Conservation (phyloP, 2,797 vertebrate species). For the Crypturellus tataupa region DNA sequence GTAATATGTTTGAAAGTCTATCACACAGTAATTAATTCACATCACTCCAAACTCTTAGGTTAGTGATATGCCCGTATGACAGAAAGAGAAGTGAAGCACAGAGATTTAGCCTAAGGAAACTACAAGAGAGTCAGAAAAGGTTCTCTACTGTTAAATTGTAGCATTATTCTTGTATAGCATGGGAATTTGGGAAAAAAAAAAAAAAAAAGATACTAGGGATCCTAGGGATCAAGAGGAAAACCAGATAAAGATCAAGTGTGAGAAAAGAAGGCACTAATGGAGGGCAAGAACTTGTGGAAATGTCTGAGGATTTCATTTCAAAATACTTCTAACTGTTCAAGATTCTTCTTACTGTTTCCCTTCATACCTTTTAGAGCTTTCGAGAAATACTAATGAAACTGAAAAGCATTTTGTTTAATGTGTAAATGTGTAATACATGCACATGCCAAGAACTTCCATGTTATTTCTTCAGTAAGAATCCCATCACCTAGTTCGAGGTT, state of each 20-base stretch:
- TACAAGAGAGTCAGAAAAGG: background rate
- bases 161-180: background rate
- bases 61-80: background rate
- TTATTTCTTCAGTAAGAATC: background rate
- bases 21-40: constrained; percentile 30
- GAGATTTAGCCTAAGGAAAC: background rate
- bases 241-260: constrained; percentile 25
- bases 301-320: background rate
- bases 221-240: constrained; percentile 52
- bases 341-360: background rate
- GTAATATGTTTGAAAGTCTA: constrained; percentile 43
- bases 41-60: background rate
- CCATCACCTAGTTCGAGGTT: background rate
- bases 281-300: background rate
- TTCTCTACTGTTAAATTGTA: constrained; percentile 51
- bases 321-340: background rate
- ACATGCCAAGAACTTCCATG: background rate
- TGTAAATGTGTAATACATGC: background rate
- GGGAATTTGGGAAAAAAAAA: background rate
- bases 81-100: background rate
- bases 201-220: background rate
- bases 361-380: background rate
- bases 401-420: background rate
- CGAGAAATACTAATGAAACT: background rate
- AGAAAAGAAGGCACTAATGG: background rate